These are phyloP conservation scores for Drosophila rhopaloa DNA, from an alignment of 1,140 invertebrate species.

Conservation along the genomic window DNA sequence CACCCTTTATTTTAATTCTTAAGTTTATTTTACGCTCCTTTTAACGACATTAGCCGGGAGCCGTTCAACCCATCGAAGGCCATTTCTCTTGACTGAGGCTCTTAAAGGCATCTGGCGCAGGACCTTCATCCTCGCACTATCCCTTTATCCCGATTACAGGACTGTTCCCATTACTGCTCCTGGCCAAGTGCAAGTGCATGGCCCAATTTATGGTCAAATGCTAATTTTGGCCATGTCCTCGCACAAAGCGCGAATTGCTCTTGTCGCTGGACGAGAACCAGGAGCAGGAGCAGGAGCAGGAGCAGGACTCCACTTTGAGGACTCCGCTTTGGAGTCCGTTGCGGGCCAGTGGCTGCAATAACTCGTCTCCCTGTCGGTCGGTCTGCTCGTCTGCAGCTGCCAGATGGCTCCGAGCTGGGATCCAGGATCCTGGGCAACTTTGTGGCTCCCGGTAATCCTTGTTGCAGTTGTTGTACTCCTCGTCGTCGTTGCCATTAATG, in stretches of 20 bases:
- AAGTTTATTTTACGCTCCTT: background rate
- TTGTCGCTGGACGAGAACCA: conserved; percentile 15
- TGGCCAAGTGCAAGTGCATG: conserved; percentile 56
- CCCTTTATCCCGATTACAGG: background rate
- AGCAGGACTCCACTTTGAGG: conserved; percentile 27
- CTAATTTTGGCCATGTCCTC: conserved; percentile 72
- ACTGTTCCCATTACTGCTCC: conserved; percentile 23
- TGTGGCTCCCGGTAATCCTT: conserved; percentile 66
- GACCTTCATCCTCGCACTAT: background rate
- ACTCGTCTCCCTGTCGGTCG: conserved; percentile 60
- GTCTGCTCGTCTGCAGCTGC: conserved; percentile 42
- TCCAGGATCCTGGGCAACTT: conserved; percentile 39
- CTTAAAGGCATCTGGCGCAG: conserved; percentile 37
- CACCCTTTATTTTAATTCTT: background rate
- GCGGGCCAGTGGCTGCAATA: conserved; percentile 59
- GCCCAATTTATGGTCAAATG: conserved; percentile 72
- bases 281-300: conserved; percentile 6
- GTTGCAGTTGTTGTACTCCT: conserved; percentile 64
- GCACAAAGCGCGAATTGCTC: conserved; percentile 65
- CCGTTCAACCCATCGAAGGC: conserved; percentile 5
- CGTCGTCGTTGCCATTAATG: conserved; percentile 59
- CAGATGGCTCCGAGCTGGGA: conserved; percentile 34
- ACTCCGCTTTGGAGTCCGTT: conserved; percentile 30
- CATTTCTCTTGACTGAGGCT: conserved; percentile 12
- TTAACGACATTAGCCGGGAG: background rate